Evolutionary conservation across 1,140 invertebrate genomes (phyloP), one percentile per base, ranked within the genome.

Genomic region (Physella acuta): DNA sequence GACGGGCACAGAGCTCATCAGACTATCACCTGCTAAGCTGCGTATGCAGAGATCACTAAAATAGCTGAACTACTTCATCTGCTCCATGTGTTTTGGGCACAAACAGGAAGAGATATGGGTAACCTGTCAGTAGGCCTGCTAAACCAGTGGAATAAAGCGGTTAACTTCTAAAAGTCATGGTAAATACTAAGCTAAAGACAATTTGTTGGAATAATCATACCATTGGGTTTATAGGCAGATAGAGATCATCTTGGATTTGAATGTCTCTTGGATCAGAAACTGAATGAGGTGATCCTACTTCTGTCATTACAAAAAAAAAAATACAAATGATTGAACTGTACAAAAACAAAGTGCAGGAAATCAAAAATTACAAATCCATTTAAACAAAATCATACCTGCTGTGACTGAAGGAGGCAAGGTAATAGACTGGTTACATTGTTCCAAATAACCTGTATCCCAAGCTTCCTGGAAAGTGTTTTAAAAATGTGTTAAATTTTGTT

Each of bases 241-340:
- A 26, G 39, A 37, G 34, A 8, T n/a, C 39, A 1, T 61, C 59
- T 37, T 36, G 36, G 24, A 61, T 61, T 44, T 39, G 59, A 28
- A 61, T 61, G 1, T 39, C 34, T 34, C 36, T 36, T 44, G 3
- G 4, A 61, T 61, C 59, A 39, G 59, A 31, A 36, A 61, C 59
- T 61, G 59, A 61, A 2, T 26, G 14, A 3, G 59, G 59, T 20
- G 34, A 37, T 24, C 24, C 59, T 26, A 61, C 28, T 24, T 61
- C 59, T 61, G 16, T n/a, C n/a, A n/a, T n/a, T n/a, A n/a, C 11
- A 49, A n/a, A 49, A 49, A n/a, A 49, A 49, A n/a, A 49, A 49
- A n/a, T 14, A 49, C 11, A 49, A 49, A n/a, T 14, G n/a, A n/a
- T 14, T 14, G 44, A 49, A 49, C 11, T 14, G n/a, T 11, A 49